Percentiles rank a stretch among this genome's conserved stretches.
These are phyloP conservation scores for Alloplasta piceator DNA, from an alignment of 2,888 invertebrate genomes.

Conservation along the genomic window DNA sequence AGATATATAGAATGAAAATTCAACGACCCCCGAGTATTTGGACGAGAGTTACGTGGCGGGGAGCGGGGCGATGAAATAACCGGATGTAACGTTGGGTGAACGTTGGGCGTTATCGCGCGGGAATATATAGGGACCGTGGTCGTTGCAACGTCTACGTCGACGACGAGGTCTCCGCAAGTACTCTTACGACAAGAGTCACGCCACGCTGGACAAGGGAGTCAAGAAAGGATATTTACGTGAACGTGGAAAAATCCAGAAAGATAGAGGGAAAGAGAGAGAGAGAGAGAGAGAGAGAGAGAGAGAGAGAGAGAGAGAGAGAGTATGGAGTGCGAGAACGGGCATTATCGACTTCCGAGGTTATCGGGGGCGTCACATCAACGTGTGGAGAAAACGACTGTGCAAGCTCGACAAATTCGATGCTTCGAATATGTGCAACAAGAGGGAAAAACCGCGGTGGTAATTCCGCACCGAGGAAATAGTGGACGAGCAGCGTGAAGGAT, in stretches of 20 bases:
- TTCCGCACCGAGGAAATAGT: not conserved
- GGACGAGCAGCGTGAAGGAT: constrained; percentile 27
- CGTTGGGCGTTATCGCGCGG: constrained; percentile 50
- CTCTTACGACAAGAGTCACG: constrained; percentile 54
- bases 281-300: not conserved
- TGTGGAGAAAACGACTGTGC: not conserved
- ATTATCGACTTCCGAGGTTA: constrained; percentile 63
- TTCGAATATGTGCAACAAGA: not conserved
- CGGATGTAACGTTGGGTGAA: constrained; percentile 57
- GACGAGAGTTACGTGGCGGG: constrained; percentile 18
- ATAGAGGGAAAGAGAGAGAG: constrained; percentile 9
- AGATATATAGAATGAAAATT: constrained; percentile 32
- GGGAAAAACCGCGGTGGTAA: not conserved
- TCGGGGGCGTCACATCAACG: constrained; percentile 41
- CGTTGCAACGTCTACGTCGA: constrained; percentile 25
- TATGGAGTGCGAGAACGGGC: constrained; percentile 30
- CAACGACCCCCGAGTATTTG: constrained; percentile 20
- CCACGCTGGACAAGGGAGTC: constrained; percentile 49
- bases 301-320: constrained; percentile 17
- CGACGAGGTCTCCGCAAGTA: constrained; percentile 36
- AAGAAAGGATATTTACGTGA: constrained; percentile 34
- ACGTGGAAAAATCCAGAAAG: not conserved
- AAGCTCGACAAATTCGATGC: constrained; percentile 27
- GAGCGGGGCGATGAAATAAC: constrained; percentile 52
- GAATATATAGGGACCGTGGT: constrained; percentile 11